These are phyloP conservation scores for Tamandua tetradactyla DNA, from an alignment of 2,797 vertebrate species.

Conservation along the genomic window DNA sequence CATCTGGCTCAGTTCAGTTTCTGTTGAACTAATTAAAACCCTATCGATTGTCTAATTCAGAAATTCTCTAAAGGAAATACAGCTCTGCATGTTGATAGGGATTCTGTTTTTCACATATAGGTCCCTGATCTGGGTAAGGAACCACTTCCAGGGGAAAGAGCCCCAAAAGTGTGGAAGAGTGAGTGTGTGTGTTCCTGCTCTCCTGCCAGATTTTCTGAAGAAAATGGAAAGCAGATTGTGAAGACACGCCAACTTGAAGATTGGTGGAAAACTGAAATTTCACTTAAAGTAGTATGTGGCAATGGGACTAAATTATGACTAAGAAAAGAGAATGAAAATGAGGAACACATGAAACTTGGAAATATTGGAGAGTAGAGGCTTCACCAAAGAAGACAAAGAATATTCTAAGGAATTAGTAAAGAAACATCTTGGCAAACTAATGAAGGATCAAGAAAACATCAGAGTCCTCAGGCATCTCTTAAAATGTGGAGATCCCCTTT, in stretches of 20 bases:
- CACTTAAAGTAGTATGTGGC: slow-evolving; percentile 68
- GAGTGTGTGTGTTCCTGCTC: slow-evolving; percentile 60
- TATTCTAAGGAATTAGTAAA: neutral
- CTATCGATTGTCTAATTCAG: slow-evolving; percentile 10
- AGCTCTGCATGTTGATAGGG: slow-evolving; percentile 3
- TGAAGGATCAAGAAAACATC: neutral
- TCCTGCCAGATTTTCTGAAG: slow-evolving; percentile 66
- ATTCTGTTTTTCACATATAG: slow-evolving; percentile 49
- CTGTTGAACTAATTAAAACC: slow-evolving; percentile 1
- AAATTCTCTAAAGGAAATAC: slow-evolving; percentile 23
- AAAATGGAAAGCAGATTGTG: slow-evolving; percentile 70
- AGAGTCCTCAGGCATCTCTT: neutral
- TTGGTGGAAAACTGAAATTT: slow-evolving; percentile 70
- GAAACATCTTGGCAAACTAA: neutral
- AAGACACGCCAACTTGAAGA: slow-evolving; percentile 55
- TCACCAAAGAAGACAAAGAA: neutral
- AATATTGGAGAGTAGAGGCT: neutral
- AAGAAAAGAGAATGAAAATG: slow-evolving; percentile 60
- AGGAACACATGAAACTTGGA: slow-evolving; percentile 56
- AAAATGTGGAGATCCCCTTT: neutral
- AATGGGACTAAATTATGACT: slow-evolving; percentile 56
- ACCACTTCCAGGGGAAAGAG: slow-evolving; percentile 49
- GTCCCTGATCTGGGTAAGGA: slow-evolving; percentile 24
- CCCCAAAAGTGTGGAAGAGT: slow-evolving; percentile 22
- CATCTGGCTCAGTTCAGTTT: slow-evolving; percentile 10